A percentile compares a stretch with the other conserved stretches of the same genome.
Evolutionary conservation across 1,140 invertebrate genomes (phyloP).

Genomic region (Colletes gigas): DNA sequence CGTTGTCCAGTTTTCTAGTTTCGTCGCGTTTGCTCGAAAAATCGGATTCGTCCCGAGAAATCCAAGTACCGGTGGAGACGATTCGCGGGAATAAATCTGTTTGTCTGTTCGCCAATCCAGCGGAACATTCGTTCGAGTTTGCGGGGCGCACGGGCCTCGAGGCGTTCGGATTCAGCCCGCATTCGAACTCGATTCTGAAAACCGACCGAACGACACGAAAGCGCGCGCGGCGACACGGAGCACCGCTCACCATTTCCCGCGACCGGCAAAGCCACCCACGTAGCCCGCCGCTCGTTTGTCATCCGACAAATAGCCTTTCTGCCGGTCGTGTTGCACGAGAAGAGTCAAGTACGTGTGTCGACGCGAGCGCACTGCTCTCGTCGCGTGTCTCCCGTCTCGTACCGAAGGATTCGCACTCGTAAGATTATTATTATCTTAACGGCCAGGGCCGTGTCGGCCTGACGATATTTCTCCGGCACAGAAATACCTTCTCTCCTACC

Average conservation of each 20-base stretch:
- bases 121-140: conserved; percentile 42
- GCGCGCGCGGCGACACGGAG: conserved; percentile 78
- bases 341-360: conserved; percentile 62
- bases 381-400: conserved; percentile 41
- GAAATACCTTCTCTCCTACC: conserved; percentile 37
- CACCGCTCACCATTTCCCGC: conserved; percentile 80
- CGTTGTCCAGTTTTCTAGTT: too few species aligned
- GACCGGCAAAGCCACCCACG: conserved; percentile 79
- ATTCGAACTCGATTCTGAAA: conserved; percentile 67
- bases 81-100: conserved; percentile 4
- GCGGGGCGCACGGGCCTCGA: conserved; percentile 22
- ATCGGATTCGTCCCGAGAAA: too few species aligned
- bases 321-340: conserved; percentile 53
- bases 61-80: too few species aligned
- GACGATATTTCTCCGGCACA: conserved; percentile 37
- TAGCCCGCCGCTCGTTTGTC: conserved; percentile 80
- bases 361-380: conserved; percentile 41
- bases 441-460: conserved; percentile 29
- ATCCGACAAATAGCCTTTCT: conserved; percentile 80
- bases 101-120: not conserved
- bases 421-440: conserved; percentile 69
- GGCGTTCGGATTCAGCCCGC: conserved; percentile 59
- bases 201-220: conserved; percentile 74
- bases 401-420: conserved; percentile 39
- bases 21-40: too few species aligned